Evolutionary conservation across 1,140 invertebrate genomes (phyloP).

Genomic region (Drosophila athabasca): DNA sequence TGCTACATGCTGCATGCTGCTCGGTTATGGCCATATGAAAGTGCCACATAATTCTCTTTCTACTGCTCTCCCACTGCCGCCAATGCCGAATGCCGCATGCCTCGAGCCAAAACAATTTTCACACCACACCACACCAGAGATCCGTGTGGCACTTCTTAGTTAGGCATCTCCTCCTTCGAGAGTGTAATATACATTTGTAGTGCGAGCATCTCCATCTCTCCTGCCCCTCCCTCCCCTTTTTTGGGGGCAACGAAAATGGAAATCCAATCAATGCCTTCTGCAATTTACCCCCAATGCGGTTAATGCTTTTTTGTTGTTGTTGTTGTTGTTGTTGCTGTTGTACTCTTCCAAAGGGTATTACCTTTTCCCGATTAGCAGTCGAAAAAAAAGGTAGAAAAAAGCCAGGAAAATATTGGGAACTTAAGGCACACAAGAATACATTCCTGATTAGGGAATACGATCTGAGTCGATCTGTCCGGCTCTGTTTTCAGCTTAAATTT

Average conservation of each 20-base stretch:
- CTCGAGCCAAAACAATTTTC: slow-evolving; percentile 69
- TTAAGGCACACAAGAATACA: too few species aligned
- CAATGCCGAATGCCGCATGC: slow-evolving; percentile 26
- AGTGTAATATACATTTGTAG: too few species aligned
- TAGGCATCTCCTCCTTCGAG: too few species aligned
- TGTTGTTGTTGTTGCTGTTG: slow-evolving; percentile 10
- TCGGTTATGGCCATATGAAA: slow-evolving; percentile 65
- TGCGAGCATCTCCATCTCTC: slow-evolving; percentile 8
- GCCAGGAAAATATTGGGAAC: too few species aligned
- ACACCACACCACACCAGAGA: slow-evolving; percentile 63
- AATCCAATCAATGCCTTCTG: slow-evolving; percentile 47
- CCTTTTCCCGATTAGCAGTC: too few species aligned
- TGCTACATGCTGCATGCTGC: slow-evolving; percentile 20
- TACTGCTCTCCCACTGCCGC: slow-evolving; percentile 22
- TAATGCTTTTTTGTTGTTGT: slow-evolving; percentile 31
- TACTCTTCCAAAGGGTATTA: slow-evolving; percentile 4
- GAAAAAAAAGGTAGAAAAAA: too few species aligned
- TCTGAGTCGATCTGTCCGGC: too few species aligned
- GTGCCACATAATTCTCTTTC: slow-evolving; percentile 68
- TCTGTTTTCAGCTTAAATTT: too few species aligned
- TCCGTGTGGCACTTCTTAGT: slow-evolving; percentile 4
- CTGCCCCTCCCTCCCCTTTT: slow-evolving; percentile 36
- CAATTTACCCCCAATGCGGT: slow-evolving; percentile 40
- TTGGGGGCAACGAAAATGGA: slow-evolving; percentile 44
- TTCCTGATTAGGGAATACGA: too few species aligned